Conservation (phyloP, 2,888 invertebrate genomes). For the Rhaphigaster nebulosa region DNA sequence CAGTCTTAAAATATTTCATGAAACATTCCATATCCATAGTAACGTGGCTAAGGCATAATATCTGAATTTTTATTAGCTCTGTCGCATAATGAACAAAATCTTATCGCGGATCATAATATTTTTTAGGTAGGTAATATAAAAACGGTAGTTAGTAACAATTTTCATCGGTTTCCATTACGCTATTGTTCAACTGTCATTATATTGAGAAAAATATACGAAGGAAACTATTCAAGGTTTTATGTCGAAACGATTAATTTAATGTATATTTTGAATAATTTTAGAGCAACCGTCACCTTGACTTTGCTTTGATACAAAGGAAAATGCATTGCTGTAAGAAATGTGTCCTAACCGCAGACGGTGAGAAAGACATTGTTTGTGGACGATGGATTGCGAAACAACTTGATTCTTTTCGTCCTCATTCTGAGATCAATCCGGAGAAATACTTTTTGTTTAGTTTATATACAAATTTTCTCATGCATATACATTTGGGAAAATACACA, state of each 20-base stretch:
- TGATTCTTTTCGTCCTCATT: background rate
- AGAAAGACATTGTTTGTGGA: slow-evolving; percentile 25
- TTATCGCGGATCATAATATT: background rate
- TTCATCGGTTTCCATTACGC: too few relatives aligned
- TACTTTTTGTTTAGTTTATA: background rate
- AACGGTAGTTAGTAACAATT: background rate
- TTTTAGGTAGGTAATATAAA: background rate
- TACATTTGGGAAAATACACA: background rate
- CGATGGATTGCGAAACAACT: background rate
- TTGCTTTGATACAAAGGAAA: slow-evolving; percentile 17
- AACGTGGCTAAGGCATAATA: too few relatives aligned
- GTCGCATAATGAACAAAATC: background rate
- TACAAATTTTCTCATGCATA: background rate
- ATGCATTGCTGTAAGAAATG: slow-evolving; percentile 1
- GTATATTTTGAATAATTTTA: background rate
- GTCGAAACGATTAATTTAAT: background rate
- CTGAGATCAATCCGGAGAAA: background rate
- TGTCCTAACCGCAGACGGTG: background rate
- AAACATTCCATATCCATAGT: too few relatives aligned
- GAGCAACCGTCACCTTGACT: background rate
- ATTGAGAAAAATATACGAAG: background rate
- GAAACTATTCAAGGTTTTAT: background rate
- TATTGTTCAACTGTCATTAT: too few relatives aligned
- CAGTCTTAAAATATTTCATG: too few relatives aligned
- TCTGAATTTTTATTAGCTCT: too few relatives aligned